These are phyloP conservation scores for Lottia gigantea DNA, from an alignment of 2,888 invertebrate species.

Conservation along the genomic window DNA sequence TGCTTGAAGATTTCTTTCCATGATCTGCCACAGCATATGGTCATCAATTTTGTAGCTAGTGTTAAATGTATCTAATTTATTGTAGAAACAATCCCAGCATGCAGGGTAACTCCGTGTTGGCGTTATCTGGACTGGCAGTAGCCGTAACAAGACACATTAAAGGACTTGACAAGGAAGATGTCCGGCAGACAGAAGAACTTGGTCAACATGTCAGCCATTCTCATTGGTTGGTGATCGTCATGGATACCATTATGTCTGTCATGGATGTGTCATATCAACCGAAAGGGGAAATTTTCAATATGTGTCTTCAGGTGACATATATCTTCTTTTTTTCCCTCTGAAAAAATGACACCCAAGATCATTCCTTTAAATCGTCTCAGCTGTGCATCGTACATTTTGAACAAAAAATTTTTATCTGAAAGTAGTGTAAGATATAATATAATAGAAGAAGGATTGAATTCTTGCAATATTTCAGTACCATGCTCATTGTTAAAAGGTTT, in stretches of 20 bases:
- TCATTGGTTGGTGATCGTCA: constrained; percentile 57
- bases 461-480: too few species aligned
- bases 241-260: constrained; percentile 56
- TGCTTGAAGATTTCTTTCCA: too few species aligned
- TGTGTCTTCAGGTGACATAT: constrained; percentile 58
- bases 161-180: constrained; percentile 38
- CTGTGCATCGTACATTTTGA: too few species aligned
- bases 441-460: too few species aligned
- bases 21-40: too few species aligned
- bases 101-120: constrained; percentile 59
- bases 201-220: constrained; percentile 53
- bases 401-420: too few species aligned
- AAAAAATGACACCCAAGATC: too few species aligned
- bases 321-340: too few species aligned
- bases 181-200: constrained; percentile 37
- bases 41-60: too few species aligned
- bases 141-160: constrained; percentile 43
- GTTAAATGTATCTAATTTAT: constrained; percentile 1
- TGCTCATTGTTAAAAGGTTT: too few species aligned
- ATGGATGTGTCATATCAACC: constrained; percentile 54
- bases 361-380: too few species aligned
- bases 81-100: constrained; percentile 54
- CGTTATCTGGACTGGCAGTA: constrained; percentile 51
- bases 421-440: too few species aligned
- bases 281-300: constrained; percentile 48